phyloP scores from a whole-genome alignment of 2,797 vertebrate genomes.

The Gorsachius magnificus region DNA sequence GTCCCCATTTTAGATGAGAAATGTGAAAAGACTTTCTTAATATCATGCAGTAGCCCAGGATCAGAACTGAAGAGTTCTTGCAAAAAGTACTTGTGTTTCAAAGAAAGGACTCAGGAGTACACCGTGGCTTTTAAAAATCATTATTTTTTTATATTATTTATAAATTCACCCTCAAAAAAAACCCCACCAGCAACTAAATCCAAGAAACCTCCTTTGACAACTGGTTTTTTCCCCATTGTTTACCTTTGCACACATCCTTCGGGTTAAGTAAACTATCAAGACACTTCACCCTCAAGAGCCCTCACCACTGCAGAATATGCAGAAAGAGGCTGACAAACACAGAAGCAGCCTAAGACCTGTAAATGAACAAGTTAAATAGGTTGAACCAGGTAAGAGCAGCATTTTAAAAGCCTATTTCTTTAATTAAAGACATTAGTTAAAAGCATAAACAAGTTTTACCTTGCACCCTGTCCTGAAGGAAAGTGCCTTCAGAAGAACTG shows the following conservation, averaged over 20 bases:
- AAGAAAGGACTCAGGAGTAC: not conserved
- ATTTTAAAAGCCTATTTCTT: not conserved
- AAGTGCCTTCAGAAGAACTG: not conserved
- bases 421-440: not conserved
- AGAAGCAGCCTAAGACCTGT: not conserved
- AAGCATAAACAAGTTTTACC: constrained; percentile 20
- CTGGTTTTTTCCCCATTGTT: not conserved
- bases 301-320: not conserved
- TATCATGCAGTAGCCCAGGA: not conserved
- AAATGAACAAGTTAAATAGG: not conserved
- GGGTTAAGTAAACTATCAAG: not conserved
- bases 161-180: not conserved
- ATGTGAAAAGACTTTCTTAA: not conserved
- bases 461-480: not conserved
- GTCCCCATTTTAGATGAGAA: not conserved
- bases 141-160: not conserved
- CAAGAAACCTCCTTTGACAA: not conserved
- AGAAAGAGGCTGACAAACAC: not conserved
- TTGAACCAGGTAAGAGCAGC: not conserved
- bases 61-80: not conserved
- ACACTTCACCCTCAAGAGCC: not conserved
- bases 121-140: not conserved
- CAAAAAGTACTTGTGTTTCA: not conserved
- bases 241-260: not conserved
- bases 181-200: not conserved